Evolutionary conservation across 2,113 vertebrate species (phyloP).

Genomic region (Danionella cerebrum): DNA sequence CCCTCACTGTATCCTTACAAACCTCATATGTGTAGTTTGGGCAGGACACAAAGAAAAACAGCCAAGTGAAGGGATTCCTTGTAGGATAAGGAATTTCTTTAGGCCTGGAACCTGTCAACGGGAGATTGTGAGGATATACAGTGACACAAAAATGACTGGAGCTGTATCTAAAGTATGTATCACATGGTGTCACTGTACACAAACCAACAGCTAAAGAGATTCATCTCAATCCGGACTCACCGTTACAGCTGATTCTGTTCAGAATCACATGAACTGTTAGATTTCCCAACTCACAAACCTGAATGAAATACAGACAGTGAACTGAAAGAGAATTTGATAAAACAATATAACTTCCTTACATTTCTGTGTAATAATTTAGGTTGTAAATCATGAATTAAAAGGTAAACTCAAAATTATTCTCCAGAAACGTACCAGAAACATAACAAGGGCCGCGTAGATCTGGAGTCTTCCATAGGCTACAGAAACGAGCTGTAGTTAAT

Average conservation of each 20-base stretch:
- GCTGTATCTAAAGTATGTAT: too few species aligned
- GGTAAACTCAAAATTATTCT: too few species aligned
- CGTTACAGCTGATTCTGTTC: conserved; percentile 58
- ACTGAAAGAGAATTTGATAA: neutral
- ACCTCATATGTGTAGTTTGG: conserved; percentile 73
- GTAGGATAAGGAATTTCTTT: conserved; percentile 66
- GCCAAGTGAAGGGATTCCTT: conserved; percentile 68
- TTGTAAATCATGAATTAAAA: too few species aligned
- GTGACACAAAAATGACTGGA: conserved; percentile 7
- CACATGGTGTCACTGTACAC: neutral
- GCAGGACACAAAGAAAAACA: conserved; percentile 71
- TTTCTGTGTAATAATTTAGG: too few species aligned
- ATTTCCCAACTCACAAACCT: conserved; percentile 69
- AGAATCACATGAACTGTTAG: conserved; percentile 66
- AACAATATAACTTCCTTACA: neutral
- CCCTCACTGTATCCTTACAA: conserved; percentile 11
- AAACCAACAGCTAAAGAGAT: neutral
- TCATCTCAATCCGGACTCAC: conserved; percentile 46
- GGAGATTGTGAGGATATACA: neutral
- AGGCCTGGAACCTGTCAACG: conserved; percentile 61
- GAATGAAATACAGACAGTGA: conserved; percentile 10
- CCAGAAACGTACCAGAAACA: conserved; percentile 65
- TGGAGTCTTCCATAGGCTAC: conserved; percentile 69
- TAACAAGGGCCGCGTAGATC: conserved; percentile 58
- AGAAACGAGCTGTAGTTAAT: conserved; percentile 17